Evolutionary conservation across 2,888 invertebrate species (phyloP).

Genomic region (Thalpophila matura): DNA sequence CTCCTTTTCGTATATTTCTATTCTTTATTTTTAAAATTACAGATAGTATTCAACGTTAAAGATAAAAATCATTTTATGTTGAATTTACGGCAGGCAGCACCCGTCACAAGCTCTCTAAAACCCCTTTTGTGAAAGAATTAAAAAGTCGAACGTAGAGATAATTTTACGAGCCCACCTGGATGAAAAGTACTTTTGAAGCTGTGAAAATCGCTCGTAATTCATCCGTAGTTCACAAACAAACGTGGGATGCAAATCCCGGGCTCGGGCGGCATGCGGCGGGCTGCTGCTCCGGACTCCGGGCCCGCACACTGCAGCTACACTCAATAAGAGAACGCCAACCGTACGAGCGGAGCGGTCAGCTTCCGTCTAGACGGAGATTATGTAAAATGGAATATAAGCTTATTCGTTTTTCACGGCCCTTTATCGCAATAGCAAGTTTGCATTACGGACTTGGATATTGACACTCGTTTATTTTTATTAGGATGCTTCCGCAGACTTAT

Average conservation of each 20-base stretch:
- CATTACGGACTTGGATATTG: conserved; percentile 77
- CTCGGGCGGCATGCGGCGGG: conserved; percentile 56
- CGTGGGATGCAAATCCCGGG: conserved; percentile 75
- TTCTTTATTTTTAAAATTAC: conserved; percentile 29
- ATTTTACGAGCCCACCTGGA: conserved; percentile 69
- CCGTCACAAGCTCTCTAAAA: conserved; percentile 15
- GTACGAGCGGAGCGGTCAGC: conserved; percentile 71
- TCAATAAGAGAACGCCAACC: conserved; percentile 76
- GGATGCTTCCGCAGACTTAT: conserved; percentile 74
- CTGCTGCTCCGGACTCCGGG: conserved; percentile 43
- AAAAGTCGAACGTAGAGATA: conserved; percentile 59
- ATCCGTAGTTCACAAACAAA: conserved; percentile 75
- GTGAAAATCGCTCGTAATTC: conserved; percentile 77
- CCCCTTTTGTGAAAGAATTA: conserved; percentile 59
- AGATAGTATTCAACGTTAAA: conserved; percentile 10
- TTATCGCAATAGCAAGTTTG: conserved; percentile 81
- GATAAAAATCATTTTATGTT: conserved; percentile 25
- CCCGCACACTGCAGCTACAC: conserved; percentile 49
- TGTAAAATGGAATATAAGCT: conserved; percentile 84
- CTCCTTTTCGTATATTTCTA: conserved; percentile 30
- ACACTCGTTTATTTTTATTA: conserved; percentile 80
- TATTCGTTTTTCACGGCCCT: conserved; percentile 80
- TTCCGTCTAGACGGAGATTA: conserved; percentile 90
- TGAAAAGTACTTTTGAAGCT: conserved; percentile 74
- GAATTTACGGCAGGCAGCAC: conserved; percentile 19